Percentiles rank a stretch among this genome's conserved stretches.
phyloP scores from a whole-genome alignment of 1,140 invertebrate genomes.

The Leptoteleia sp. region DNA sequence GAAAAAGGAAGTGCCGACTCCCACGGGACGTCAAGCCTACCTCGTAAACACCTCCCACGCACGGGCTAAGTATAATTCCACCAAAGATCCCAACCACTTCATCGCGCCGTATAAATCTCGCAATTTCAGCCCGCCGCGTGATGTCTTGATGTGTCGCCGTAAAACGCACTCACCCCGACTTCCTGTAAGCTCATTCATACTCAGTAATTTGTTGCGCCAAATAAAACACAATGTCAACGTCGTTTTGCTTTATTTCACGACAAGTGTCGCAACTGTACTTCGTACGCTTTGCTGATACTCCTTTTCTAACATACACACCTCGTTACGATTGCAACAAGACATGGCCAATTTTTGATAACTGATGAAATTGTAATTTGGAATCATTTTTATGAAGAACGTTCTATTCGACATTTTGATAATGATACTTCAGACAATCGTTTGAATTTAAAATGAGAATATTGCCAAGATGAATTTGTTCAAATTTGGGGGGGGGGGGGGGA shows the following conservation, averaged over 20 bases:
- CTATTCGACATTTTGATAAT: no score
- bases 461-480: no score
- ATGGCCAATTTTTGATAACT: no score
- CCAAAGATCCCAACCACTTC: slow-evolving; percentile 50
- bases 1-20: slow-evolving; percentile 48
- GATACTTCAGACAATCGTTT: no score
- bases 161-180: slow-evolving; percentile 54
- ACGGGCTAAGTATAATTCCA: slow-evolving; percentile 54
- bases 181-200: slow-evolving; percentile 50
- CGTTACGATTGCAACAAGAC: no score
- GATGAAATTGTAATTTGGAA: no score
- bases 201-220: slow-evolving; percentile 53
- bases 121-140: slow-evolving; percentile 41
- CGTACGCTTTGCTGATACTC: slow-evolving; percentile 8
- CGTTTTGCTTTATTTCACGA: slow-evolving; percentile 39
- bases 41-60: slow-evolving; percentile 64
- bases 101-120: slow-evolving; percentile 60
- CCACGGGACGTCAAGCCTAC: slow-evolving; percentile 58
- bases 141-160: slow-evolving; percentile 63
- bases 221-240: slow-evolving; percentile 50
- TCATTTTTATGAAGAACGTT: no score
- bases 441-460: no score
- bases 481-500: no score
- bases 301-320: no score
- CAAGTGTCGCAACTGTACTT: slow-evolving; percentile 39